Conservation (phyloP, 2,113 vertebrate species). For the Redunca redunca region DNA sequence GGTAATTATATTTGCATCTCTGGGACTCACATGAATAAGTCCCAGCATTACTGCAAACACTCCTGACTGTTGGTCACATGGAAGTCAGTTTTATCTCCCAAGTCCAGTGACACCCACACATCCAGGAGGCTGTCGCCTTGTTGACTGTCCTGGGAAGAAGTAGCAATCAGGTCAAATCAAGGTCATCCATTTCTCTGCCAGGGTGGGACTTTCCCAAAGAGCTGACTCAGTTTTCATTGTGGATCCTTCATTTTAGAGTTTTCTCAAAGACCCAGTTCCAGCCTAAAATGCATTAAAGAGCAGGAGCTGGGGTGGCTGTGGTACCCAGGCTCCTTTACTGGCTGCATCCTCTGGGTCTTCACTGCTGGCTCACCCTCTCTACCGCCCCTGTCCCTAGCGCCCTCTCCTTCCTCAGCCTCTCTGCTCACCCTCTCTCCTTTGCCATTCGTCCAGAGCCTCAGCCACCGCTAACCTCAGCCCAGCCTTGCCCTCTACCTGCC, state of each 20-base stretch:
- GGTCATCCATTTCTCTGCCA: fast-evolving
- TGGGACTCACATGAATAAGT: neutral
- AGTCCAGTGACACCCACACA: neutral
- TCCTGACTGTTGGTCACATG: neutral
- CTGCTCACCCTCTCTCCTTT: no score
- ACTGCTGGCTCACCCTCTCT: neutral
- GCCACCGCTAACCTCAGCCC: neutral
- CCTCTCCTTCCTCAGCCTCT: neutral
- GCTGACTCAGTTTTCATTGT: neutral
- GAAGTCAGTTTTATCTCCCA: neutral
- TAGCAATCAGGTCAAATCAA: neutral
- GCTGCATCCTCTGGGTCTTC: no score
- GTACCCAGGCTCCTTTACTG: neutral
- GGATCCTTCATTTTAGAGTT: neutral
- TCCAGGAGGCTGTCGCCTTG: neutral
- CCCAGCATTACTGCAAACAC: neutral
- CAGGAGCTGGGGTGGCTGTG: neutral
- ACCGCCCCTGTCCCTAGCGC: fast-evolving
- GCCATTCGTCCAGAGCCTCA: fast-evolving
- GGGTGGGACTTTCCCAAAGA: neutral
- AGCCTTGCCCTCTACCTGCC: neutral
- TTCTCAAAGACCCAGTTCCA: neutral
- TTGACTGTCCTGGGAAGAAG: neutral
- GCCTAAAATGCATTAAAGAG: neutral
- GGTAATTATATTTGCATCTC: neutral